phyloP scores from a whole-genome alignment of 2,797 vertebrate genomes.

The Myioborus miniatus region DNA sequence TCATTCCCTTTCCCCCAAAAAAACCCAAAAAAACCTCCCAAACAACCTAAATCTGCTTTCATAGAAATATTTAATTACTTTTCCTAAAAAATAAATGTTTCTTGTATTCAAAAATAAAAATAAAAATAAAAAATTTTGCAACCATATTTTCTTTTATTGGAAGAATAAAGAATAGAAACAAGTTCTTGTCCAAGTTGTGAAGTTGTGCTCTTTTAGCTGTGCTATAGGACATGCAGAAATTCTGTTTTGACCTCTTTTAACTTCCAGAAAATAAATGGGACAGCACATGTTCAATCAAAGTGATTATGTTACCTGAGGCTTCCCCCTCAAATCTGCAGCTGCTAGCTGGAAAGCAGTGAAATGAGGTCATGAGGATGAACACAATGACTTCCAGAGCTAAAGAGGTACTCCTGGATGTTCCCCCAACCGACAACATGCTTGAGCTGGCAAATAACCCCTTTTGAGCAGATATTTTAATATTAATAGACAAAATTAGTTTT shows the following conservation, averaged over 20 bases:
- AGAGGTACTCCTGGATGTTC: neutral
- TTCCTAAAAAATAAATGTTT: neutral
- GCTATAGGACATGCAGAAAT: neutral
- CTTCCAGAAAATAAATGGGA: constrained; percentile 45
- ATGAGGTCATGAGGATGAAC: neutral
- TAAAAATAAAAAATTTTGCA: neutral
- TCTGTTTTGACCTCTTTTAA: constrained; percentile 41
- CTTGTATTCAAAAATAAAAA: neutral
- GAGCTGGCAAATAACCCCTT: neutral
- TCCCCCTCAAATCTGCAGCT: constrained; percentile 36
- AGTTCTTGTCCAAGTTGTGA: neutral
- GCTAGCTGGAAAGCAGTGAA: constrained; percentile 40
- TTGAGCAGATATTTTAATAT: neutral
- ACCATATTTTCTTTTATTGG: neutral
- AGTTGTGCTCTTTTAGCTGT: neutral
- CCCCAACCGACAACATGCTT: neutral
- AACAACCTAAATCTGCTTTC: neutral
- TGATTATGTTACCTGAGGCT: constrained; percentile 53
- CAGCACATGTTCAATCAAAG: constrained; percentile 49
- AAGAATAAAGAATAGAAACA: neutral
- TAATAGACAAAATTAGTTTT: neutral
- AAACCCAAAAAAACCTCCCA: neutral
- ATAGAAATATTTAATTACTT: neutral
- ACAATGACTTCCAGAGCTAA: neutral
- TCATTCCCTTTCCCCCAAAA: neutral